Base-by-base conservation (phyloP, 1,140 invertebrate genomes). In the Danaus melanippus region DNA sequence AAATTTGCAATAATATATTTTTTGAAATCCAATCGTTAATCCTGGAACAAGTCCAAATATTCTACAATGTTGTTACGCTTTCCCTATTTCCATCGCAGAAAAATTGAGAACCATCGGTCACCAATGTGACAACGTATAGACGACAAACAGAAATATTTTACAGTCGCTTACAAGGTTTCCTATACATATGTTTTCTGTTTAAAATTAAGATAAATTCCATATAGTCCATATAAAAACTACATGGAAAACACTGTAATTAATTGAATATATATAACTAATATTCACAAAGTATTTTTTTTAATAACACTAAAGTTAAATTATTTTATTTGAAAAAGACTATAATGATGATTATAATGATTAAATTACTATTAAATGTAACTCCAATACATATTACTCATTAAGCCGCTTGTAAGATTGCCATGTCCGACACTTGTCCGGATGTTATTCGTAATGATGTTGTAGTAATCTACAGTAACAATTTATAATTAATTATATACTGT, bases 81-180 rank as follows among this genome's bases (percentile, higher is more conserved):
- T 84, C 81, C 81, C 83, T 84, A 84, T 86, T 84, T 86, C 84
- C 83, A 84, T 84, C 81, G 66, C 68, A 58, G 77, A 86, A 86
- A 84, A 82, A 84, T 84, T 84, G 83, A 86, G 83, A 86, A 79
- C 76, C 76, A 86, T 84, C 83, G 79, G 71, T 84, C 81, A 84
- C 79, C 62, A 67, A 56, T 74, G 81, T 83, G 81, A 84, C 81
- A 84, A 82, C 77, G 55, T 71, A 76, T 84, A 80, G 76, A 79
- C 81, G 73, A 78, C 72, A 78, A 83, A 84, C 75, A 78, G 75
- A 83, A 81, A 83, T 82, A 81, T 73, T 77, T 83, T 86, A 84
- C 72, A 86, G 83, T 67, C 51, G 81, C 68, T 86, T 86, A 79
- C 79, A 84, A 86, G 67, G 70, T 77, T 77, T 71, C 66, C 55